Evolutionary conservation across 2,888 invertebrate species (phyloP).

Genomic region (Xylota sylvarum): DNA sequence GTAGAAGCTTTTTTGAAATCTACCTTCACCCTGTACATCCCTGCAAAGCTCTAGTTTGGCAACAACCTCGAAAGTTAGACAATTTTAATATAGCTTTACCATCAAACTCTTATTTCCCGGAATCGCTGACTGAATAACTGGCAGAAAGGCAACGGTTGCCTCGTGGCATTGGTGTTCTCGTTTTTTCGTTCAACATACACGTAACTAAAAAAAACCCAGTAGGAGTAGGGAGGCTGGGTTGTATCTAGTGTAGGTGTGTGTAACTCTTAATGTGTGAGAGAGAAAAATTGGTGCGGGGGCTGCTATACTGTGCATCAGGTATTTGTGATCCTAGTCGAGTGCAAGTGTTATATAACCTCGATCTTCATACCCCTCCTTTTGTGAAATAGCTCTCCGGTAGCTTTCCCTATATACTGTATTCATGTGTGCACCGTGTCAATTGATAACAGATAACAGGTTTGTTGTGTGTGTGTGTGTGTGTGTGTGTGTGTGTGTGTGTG

Average conservation of each 20-base stretch:
- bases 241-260: neutral
- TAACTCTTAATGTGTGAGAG: constrained; percentile 5
- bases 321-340: neutral
- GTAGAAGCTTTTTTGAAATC: neutral
- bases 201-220: neutral
- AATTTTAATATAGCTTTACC: neutral
- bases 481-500: too few relatives aligned
- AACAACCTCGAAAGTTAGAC: too few relatives aligned
- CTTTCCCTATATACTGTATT: neutral
- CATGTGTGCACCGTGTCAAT: neutral
- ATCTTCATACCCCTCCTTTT: neutral
- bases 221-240: neutral
- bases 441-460: neutral
- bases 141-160: constrained; percentile 18
- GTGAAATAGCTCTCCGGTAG: too few relatives aligned
- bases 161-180: constrained; percentile 8
- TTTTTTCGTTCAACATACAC: neutral
- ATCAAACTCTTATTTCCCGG: neutral
- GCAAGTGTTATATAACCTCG: constrained; percentile 1
- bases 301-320: constrained; percentile 1
- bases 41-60: neutral
- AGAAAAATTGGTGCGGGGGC: neutral
- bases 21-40: neutral
- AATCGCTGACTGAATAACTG: neutral
- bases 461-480: too few relatives aligned